Percentiles rank a stretch among this genome's conserved stretches.
These are phyloP conservation scores for Luperina testacea DNA, from an alignment of 2,888 invertebrate species.

Conservation along the genomic window DNA sequence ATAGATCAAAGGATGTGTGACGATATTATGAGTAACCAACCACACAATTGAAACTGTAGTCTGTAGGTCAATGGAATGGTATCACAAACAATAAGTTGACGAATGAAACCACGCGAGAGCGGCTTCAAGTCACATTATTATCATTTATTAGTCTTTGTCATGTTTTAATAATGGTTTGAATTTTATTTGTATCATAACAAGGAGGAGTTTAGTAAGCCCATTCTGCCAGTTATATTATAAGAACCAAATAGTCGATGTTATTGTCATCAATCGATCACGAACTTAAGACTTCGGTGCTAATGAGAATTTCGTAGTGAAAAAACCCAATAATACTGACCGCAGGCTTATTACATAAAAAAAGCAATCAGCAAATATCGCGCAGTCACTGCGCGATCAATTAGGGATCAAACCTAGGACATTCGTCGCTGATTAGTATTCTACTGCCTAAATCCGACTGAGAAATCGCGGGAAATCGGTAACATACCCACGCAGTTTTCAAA, in stretches of 20 bases:
- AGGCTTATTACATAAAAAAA: too few species aligned
- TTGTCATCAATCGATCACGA: not conserved
- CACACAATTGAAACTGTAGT: constrained; percentile 18
- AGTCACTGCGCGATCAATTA: too few species aligned
- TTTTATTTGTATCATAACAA: not conserved
- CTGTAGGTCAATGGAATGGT: constrained; percentile 28
- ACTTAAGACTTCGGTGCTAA: not conserved
- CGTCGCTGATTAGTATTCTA: too few species aligned
- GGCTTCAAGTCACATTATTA: not conserved
- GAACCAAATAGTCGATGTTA: not conserved
- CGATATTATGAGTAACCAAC: constrained; percentile 10
- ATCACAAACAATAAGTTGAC: constrained; percentile 24
- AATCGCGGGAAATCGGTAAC: not conserved
- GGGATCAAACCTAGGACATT: not conserved
- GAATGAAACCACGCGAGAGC: constrained; percentile 2
- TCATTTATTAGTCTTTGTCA: not conserved
- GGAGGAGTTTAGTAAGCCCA: not conserved
- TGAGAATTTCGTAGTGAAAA: not conserved
- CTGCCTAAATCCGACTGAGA: not conserved
- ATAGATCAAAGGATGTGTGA: constrained; percentile 20
- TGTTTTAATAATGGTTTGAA: not conserved
- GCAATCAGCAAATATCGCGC: too few species aligned
- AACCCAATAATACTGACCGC: not conserved
- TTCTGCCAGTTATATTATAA: not conserved
- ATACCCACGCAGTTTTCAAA: not conserved